phyloP scores from a whole-genome alignment of 2,888 invertebrate species.

The Sminthurinus aureus region DNA sequence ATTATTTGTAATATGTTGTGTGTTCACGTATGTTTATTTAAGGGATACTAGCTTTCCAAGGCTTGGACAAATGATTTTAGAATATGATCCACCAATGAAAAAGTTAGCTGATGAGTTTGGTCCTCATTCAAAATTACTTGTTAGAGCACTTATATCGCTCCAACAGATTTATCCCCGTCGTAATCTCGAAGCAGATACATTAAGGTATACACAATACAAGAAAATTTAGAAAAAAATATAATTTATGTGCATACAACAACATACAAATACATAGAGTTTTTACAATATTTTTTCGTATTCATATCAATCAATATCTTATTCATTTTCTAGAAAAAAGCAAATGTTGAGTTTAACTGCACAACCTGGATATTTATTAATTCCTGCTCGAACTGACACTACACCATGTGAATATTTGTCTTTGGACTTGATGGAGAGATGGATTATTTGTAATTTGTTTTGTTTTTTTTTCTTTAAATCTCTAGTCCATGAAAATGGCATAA shows the following conservation, averaged over 20 bases:
- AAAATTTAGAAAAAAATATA: too few species aligned
- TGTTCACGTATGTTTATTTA: slow-evolving; percentile 34
- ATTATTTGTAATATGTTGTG: slow-evolving; percentile 16
- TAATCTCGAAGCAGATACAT: slow-evolving; percentile 67
- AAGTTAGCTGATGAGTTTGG: slow-evolving; percentile 97
- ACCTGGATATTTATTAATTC: slow-evolving; percentile 92
- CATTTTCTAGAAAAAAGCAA: slow-evolving; percentile 75
- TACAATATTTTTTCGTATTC: neutral
- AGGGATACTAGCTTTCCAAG: slow-evolving; percentile 92
- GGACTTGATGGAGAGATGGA: slow-evolving; percentile 96
- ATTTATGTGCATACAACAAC: too few species aligned
- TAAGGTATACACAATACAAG: slow-evolving; percentile 49
- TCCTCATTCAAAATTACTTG: slow-evolving; percentile 87
- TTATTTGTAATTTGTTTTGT: slow-evolving; percentile 77
- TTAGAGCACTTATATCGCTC: slow-evolving; percentile 86
- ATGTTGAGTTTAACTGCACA: slow-evolving; percentile 93
- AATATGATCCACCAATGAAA: slow-evolving; percentile 94
- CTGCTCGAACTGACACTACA: slow-evolving; percentile 93
- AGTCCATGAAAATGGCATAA: too few species aligned
- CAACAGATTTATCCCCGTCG: slow-evolving; percentile 86
- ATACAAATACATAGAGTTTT: too few species aligned
- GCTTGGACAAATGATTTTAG: slow-evolving; percentile 96
- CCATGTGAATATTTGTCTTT: slow-evolving; percentile 97
- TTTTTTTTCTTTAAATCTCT: too few species aligned
- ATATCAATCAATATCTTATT: neutral